Evolutionary conservation across 2,797 vertebrate species (phyloP).

Genomic region (Uromys caudimaculatus): DNA sequence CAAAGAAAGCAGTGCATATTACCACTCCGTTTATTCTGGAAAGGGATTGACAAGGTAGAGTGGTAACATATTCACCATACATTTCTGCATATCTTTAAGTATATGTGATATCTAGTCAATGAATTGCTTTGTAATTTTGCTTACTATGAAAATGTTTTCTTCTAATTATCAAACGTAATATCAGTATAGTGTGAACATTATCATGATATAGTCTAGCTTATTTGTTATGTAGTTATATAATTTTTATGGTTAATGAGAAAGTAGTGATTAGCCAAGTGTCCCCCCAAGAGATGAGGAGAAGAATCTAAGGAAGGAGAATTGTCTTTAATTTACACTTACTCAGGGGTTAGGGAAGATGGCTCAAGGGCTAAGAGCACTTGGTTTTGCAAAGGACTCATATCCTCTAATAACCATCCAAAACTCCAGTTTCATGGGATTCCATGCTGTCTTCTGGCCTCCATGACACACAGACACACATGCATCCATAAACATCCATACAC

Average conservation of each 20-base stretch:
- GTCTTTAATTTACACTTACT: constrained; percentile 79
- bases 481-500: background rate
- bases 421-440: background rate
- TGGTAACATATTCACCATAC: constrained; percentile 7
- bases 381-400: background rate
- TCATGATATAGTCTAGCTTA: background rate
- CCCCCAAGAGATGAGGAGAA: background rate
- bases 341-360: background rate
- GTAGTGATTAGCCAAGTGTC: background rate
- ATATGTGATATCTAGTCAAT: background rate
- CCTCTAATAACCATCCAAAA: background rate
- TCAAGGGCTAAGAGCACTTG: background rate
- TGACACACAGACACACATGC: background rate
- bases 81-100: constrained; percentile 46
- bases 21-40: constrained; percentile 98
- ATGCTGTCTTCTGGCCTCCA: background rate
- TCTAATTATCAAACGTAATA: background rate
- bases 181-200: background rate
- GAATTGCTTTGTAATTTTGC: constrained; percentile 26
- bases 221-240: background rate
- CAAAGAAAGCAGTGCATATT: constrained; percentile 99
- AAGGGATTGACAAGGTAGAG: constrained; percentile 97
- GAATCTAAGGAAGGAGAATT: constrained; percentile 69
- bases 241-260: constrained; percentile 31
- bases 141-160: constrained; percentile 45